These are phyloP conservation scores for Melipona quadrifasciata DNA, from an alignment of 1,140 invertebrate genomes.

Conservation along the genomic window DNA sequence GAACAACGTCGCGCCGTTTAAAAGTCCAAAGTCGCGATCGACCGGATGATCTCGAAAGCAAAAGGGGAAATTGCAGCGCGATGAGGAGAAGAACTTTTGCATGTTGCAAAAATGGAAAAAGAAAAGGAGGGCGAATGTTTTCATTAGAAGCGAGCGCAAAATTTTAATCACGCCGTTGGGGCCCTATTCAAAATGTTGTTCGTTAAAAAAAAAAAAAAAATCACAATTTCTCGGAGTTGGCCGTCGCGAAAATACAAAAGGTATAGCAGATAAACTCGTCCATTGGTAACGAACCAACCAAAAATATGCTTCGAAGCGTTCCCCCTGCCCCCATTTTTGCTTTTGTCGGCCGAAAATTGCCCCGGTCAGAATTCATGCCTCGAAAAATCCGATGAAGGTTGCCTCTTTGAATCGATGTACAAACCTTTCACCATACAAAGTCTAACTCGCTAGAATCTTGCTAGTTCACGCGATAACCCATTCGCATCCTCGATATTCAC, in stretches of 20 bases:
- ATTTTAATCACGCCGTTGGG: slow-evolving; percentile 20
- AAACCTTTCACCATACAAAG: background rate
- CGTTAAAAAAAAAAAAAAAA: slow-evolving; percentile 3
- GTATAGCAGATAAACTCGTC: slow-evolving; percentile 17
- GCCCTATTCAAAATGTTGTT: background rate
- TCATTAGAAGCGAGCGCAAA: slow-evolving; percentile 22
- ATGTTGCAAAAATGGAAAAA: background rate
- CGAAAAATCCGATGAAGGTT: slow-evolving; percentile 38
- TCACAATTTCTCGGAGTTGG: background rate
- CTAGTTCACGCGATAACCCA: too few relatives aligned
- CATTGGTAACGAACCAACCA: slow-evolving; percentile 48
- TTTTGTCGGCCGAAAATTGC: slow-evolving; percentile 21
- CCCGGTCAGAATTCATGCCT: slow-evolving; percentile 40
- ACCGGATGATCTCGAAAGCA: background rate
- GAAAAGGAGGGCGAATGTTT: background rate
- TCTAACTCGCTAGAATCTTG: background rate
- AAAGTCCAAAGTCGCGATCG: background rate
- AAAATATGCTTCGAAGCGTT: slow-evolving; percentile 32
- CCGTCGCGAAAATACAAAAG: slow-evolving; percentile 19
- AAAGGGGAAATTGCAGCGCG: background rate
- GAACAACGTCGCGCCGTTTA: background rate
- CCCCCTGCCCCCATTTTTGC: background rate
- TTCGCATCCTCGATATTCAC: background rate
- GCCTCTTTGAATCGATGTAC: slow-evolving; percentile 11
- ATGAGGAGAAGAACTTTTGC: background rate